phyloP scores from a whole-genome alignment of 2,888 invertebrate genomes.

The Yponomeuta evonymella region DNA sequence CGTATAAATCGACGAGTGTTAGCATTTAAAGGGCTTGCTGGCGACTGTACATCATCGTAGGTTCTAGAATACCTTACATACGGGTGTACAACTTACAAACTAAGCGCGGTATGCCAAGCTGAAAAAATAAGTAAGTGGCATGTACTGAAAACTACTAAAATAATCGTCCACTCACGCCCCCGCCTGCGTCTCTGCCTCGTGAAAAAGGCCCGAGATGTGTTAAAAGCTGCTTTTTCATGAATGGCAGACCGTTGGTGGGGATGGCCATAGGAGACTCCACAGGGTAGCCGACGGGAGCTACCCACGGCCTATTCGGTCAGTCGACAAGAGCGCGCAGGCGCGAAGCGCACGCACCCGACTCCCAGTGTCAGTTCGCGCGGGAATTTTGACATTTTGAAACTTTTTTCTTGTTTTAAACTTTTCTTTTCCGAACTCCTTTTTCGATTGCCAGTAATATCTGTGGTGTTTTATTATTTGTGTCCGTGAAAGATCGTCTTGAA shows the following conservation, averaged over 20 bases:
- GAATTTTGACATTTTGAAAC: constrained; percentile 46
- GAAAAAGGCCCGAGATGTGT: neutral
- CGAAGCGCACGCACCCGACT: constrained; percentile 35
- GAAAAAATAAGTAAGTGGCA: too few relatives aligned
- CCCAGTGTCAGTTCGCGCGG: constrained; percentile 43
- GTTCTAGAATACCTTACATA: too few relatives aligned
- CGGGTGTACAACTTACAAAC: too few relatives aligned
- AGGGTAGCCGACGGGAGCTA: constrained; percentile 22
- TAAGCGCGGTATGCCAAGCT: too few relatives aligned
- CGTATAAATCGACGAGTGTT: too few relatives aligned
- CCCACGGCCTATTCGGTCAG: constrained; percentile 19
- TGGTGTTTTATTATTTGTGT: neutral
- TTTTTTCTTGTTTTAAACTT: constrained; percentile 25
- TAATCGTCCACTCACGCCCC: neutral
- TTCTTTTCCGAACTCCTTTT: constrained; percentile 14
- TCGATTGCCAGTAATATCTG: constrained; percentile 3
- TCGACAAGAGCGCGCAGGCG: constrained; percentile 22
- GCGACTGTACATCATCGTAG: too few relatives aligned
- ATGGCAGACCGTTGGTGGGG: constrained; percentile 25
- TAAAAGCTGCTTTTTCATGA: neutral
- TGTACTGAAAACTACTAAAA: neutral
- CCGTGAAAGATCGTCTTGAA: neutral
- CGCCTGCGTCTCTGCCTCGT: neutral
- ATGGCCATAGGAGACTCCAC: constrained; percentile 38
- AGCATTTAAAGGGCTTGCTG: too few relatives aligned